These are phyloP conservation scores for Dolichomitus sp. DNA, from an alignment of 2,888 invertebrate genomes.

Conservation along the genomic window DNA sequence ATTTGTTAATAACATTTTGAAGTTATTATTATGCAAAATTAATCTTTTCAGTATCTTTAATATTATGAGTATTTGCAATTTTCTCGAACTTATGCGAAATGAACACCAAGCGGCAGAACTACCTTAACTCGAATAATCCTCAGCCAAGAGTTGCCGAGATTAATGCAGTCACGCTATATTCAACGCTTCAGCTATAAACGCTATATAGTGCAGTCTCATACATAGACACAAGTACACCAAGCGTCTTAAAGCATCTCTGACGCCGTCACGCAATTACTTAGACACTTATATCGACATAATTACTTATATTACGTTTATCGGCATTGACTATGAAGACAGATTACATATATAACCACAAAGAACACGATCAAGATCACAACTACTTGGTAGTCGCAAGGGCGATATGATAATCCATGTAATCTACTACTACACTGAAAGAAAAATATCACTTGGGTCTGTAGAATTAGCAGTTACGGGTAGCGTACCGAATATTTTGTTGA, in stretches of 20 bases:
- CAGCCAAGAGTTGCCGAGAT: constrained; percentile 60
- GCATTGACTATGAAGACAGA: background rate
- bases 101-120: no score
- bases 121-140: constrained; percentile 70
- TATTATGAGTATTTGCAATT: no score
- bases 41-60: no score
- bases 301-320: constrained; percentile 17
- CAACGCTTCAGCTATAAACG: background rate
- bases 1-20: no score
- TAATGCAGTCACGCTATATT: constrained; percentile 70
- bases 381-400: background rate
- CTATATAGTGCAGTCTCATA: background rate
- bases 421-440: background rate
- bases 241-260: background rate
- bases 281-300: constrained; percentile 33
- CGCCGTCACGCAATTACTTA: constrained; percentile 16
- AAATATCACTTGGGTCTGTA: background rate
- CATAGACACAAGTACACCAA: background rate
- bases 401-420: background rate
- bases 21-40: no score
- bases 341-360: constrained; percentile 4
- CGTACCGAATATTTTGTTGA: no score
- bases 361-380: background rate
- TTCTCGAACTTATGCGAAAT: no score
- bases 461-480: no score